Evolutionary conservation across 64 coral and sea anemone species (phyloP).

Genomic region (Acropora tenuis): DNA sequence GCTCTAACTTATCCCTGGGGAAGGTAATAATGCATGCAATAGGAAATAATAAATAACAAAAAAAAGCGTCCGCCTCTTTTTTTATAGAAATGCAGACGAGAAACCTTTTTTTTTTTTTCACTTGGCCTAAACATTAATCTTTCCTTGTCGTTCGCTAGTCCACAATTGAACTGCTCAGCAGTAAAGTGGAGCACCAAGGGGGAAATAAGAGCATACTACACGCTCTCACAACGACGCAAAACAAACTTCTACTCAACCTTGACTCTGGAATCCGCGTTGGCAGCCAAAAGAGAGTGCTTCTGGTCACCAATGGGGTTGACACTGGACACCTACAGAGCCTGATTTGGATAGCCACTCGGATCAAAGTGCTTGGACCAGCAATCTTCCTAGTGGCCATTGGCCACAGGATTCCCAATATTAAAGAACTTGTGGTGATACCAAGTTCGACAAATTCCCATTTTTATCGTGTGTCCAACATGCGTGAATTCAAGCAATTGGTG

Average conservation of each 20-base stretch:
- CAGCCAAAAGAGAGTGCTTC: slow-evolving; percentile 34
- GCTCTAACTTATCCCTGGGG: too few relatives aligned
- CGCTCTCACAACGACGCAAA: slow-evolving; percentile 33
- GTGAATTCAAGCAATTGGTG: slow-evolving; percentile 35
- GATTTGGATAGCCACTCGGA: not conserved
- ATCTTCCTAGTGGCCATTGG: slow-evolving; percentile 57
- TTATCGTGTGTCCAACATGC: slow-evolving; percentile 57
- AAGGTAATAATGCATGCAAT: too few relatives aligned
- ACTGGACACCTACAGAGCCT: not conserved
- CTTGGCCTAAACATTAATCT: not conserved
- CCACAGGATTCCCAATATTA: slow-evolving; percentile 37
- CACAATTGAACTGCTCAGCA: slow-evolving; percentile 2
- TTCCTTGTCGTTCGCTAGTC: not conserved
- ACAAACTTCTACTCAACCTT: slow-evolving; percentile 12
- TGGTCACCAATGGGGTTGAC: slow-evolving; percentile 35
- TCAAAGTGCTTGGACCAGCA: not conserved
- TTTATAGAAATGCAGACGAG: too few relatives aligned
- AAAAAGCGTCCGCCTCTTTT: too few relatives aligned
- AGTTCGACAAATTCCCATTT: slow-evolving; percentile 53
- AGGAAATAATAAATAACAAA: too few relatives aligned
- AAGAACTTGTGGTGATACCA: slow-evolving; percentile 48
- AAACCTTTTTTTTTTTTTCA: too few relatives aligned
- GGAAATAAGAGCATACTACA: slow-evolving; percentile 44
- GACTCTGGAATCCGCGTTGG: slow-evolving; percentile 24
- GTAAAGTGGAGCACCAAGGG: slow-evolving; percentile 22